Evolutionary conservation across 2,113 vertebrate genomes (phyloP).

Genomic region (Podarcis cretensis): DNA sequence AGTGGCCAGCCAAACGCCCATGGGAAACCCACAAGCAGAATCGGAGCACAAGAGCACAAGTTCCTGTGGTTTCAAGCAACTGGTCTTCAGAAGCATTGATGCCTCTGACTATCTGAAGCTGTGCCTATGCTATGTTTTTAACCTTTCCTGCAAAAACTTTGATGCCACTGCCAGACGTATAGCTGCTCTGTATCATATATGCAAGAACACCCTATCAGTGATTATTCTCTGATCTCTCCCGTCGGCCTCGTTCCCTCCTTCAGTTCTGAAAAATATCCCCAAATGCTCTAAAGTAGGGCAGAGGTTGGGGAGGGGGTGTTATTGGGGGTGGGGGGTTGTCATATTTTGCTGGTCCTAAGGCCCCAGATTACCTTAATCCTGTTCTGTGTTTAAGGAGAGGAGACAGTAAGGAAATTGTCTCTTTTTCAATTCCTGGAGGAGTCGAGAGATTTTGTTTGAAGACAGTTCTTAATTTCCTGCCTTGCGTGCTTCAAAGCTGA

Average conservation of each 20-base stretch:
- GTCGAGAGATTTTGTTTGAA: conserved; percentile 70
- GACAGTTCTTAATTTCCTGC: conserved; percentile 82
- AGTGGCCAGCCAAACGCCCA: too few species aligned
- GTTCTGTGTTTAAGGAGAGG: not conserved
- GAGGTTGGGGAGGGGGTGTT: not conserved
- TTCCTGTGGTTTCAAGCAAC: too few species aligned
- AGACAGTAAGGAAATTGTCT: conserved; percentile 32
- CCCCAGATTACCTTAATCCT: conserved; percentile 16
- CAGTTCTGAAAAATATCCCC: not conserved
- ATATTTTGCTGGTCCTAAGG: conserved; percentile 1
- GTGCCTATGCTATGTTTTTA: not conserved
- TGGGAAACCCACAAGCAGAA: too few species aligned
- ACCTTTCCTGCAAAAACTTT: not conserved
- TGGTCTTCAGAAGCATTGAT: too few species aligned
- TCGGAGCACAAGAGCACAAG: too few species aligned
- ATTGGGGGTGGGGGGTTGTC: not conserved
- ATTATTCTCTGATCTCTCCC: not conserved
- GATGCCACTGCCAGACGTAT: not conserved
- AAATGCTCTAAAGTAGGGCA: not conserved
- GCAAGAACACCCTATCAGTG: not conserved
- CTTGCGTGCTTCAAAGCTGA: conserved; percentile 71
- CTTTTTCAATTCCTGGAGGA: conserved; percentile 9
- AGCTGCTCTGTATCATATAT: not conserved
- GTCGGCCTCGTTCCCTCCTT: not conserved
- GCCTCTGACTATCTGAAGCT: not conserved